Percentiles rank a stretch among this genome's conserved stretches.
Evolutionary conservation across 2,888 invertebrate species (phyloP).

Genomic region (Apamea anceps): DNA sequence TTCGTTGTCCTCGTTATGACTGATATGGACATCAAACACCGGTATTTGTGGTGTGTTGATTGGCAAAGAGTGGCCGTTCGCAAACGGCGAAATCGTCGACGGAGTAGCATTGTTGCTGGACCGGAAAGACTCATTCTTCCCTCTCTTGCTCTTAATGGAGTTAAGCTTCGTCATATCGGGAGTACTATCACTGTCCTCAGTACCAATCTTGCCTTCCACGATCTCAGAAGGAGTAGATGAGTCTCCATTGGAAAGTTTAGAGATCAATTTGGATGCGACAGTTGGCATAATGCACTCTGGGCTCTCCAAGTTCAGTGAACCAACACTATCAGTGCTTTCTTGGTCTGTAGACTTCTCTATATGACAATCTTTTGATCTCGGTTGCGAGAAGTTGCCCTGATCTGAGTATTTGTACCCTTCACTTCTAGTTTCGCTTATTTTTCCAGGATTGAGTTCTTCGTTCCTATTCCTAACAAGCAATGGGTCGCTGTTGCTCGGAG

Average conservation of each 20-base stretch:
- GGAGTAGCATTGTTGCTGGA: constrained; percentile 86
- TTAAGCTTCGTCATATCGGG: constrained; percentile 83
- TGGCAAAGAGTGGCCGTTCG: constrained; percentile 86
- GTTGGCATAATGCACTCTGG: constrained; percentile 79
- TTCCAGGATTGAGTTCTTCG: constrained; percentile 76
- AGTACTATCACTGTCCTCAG: constrained; percentile 81
- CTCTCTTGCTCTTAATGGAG: constrained; percentile 76
- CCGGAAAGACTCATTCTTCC: constrained; percentile 83
- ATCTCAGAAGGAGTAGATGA: constrained; percentile 86
- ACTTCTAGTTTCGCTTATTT: constrained; percentile 76
- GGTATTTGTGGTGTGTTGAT: constrained; percentile 84
- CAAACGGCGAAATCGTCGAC: constrained; percentile 87
- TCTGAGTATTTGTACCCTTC: constrained; percentile 82
- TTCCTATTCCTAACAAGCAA: constrained; percentile 76
- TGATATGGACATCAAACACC: constrained; percentile 85
- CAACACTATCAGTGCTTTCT: constrained; percentile 85
- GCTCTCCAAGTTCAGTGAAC: constrained; percentile 81
- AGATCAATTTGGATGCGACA: constrained; percentile 84
- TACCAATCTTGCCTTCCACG: constrained; percentile 66
- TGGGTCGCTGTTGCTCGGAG: constrained; percentile 78
- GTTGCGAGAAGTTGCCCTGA: constrained; percentile 76
- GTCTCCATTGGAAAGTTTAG: constrained; percentile 87
- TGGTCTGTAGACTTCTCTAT: constrained; percentile 83
- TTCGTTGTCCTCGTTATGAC: constrained; percentile 86
- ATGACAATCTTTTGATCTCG: constrained; percentile 72